Evolutionary conservation across 2,797 vertebrate species (phyloP).

Genomic region (Eulemur coronatus): DNA sequence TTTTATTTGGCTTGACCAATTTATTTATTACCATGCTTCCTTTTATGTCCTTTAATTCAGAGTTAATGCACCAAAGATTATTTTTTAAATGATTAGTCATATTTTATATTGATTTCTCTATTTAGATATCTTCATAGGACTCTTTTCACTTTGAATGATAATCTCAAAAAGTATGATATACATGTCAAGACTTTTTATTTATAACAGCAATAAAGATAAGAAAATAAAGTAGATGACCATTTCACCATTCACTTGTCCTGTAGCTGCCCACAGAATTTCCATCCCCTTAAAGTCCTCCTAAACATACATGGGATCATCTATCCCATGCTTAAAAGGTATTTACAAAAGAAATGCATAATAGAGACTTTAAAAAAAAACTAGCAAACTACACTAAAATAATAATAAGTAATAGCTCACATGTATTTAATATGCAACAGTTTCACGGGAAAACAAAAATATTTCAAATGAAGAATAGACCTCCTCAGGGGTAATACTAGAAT

Average conservation of each 20-base stretch:
- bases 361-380: background rate
- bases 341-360: background rate
- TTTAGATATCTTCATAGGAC: background rate
- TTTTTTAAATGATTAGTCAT: background rate
- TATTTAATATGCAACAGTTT: background rate
- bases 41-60: conserved; percentile 22
- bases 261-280: background rate
- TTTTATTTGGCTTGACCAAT: background rate
- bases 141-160: background rate
- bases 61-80: background rate
- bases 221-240: background rate
- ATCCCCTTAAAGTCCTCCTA: background rate
- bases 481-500: background rate
- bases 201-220: background rate
- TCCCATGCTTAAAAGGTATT: background rate
- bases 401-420: background rate
- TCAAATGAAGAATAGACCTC: background rate
- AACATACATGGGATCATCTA: background rate
- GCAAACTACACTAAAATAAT: background rate
- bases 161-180: background rate
- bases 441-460: background rate
- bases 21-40: background rate
- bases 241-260: background rate
- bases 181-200: background rate
- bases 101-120: background rate